A percentile compares a stretch with the other conserved stretches of the same genome.
Conservation (phyloP, 2,113 vertebrate genomes). For the Sorex araneus region DNA sequence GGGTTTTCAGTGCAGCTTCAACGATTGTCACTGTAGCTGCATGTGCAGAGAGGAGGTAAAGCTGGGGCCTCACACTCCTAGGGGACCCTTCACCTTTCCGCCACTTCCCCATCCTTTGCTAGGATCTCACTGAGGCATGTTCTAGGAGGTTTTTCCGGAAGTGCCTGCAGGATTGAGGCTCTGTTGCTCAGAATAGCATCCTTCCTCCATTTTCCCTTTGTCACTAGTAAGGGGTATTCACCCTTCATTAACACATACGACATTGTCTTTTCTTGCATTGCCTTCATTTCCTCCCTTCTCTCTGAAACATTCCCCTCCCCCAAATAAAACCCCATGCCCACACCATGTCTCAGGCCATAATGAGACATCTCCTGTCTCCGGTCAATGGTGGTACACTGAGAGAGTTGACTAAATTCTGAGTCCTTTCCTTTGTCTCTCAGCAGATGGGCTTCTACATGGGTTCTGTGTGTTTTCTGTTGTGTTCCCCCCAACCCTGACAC, state of each 20-base stretch:
- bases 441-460: not conserved
- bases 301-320: not conserved
- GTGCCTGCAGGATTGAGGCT: not conserved
- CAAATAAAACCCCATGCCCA: not conserved
- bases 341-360: not conserved
- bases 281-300: not conserved
- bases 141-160: not conserved
- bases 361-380: not conserved
- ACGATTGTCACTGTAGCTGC: not conserved
- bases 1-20: not conserved
- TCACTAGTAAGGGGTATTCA: not conserved
- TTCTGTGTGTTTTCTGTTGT: rapidly evolving
- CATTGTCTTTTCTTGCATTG: not conserved
- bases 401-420: not conserved
- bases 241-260: not conserved
- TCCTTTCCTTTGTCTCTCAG: not conserved
- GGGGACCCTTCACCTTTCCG: not conserved
- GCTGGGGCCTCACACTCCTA: not conserved
- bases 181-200: not conserved
- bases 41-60: not conserved
- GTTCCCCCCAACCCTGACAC: not conserved
- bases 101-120: not conserved
- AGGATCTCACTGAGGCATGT: not conserved
- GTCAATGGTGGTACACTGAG: not conserved
- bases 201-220: not conserved